A percentile compares a stretch with the other conserved stretches of the same genome.
Conservation (phyloP, 2,797 vertebrate species). For the Basileuterus tristriatus region DNA sequence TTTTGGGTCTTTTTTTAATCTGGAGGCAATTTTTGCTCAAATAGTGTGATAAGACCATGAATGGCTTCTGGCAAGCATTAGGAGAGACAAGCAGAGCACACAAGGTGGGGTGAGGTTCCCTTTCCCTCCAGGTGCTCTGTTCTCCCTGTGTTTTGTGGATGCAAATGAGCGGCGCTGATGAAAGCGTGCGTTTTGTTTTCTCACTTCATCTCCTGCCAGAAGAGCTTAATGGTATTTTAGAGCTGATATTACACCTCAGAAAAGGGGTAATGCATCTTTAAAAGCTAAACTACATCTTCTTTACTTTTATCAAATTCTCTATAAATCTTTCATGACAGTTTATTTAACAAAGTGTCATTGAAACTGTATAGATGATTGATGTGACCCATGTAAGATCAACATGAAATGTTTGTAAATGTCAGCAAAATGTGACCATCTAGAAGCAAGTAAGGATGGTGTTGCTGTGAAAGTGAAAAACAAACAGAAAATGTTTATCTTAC, state of each 20-base stretch:
- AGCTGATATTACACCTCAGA: slow-evolving; percentile 73
- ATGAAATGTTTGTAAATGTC: slow-evolving; percentile 86
- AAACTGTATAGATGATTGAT: slow-evolving; percentile 83
- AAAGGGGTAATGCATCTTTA: slow-evolving; percentile 80
- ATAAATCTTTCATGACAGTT: slow-evolving; percentile 87
- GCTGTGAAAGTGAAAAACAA: slow-evolving; percentile 76
- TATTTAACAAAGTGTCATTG: slow-evolving; percentile 86
- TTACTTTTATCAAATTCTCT: slow-evolving; percentile 86
- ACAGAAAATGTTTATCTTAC: slow-evolving; percentile 78
- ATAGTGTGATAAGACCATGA: background rate
- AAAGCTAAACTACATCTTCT: slow-evolving; percentile 82
- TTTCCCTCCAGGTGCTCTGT: background rate
- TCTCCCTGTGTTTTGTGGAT: background rate
- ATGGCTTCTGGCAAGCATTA: background rate
- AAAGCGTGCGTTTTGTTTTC: slow-evolving; percentile 55
- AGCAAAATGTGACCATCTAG: slow-evolving; percentile 81
- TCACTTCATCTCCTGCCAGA: slow-evolving; percentile 58
- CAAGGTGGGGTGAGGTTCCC: background rate
- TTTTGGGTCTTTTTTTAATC: background rate
- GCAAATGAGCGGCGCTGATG: slow-evolving; percentile 47
- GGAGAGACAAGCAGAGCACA: background rate
- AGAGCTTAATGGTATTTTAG: slow-evolving; percentile 74
- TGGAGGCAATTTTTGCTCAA: background rate
- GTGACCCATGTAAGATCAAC: slow-evolving; percentile 81
- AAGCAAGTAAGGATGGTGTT: slow-evolving; percentile 72